Conservation (phyloP, 2,113 vertebrate species). For the Nyctereutes procyonoides region DNA sequence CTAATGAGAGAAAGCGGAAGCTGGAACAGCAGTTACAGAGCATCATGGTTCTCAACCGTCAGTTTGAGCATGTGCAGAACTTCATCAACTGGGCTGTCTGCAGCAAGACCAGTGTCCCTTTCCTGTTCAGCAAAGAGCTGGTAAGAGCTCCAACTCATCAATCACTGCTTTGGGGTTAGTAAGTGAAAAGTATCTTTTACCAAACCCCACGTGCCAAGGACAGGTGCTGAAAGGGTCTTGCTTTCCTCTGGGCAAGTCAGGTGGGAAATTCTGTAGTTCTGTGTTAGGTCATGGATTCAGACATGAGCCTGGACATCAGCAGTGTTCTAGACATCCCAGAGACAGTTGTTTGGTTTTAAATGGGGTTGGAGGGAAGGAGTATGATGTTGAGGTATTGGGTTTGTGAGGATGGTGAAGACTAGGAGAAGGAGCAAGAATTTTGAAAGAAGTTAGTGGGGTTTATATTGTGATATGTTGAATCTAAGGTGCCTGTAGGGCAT, state of each 20-base stretch:
- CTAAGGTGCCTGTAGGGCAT: not conserved
- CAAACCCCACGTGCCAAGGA: not conserved
- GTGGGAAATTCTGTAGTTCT: not conserved
- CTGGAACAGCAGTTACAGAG: conserved; percentile 96
- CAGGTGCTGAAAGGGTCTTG: not conserved
- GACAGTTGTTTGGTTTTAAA: not conserved
- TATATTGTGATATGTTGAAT: not conserved
- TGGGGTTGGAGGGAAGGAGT: conserved; percentile 1
- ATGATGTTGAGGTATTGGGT: not conserved
- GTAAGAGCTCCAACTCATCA: conserved; percentile 85
- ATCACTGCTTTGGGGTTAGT: conserved; percentile 37
- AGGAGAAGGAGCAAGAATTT: not conserved
- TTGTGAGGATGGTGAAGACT: not conserved
- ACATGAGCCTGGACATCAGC: not conserved
- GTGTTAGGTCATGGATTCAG: not conserved
- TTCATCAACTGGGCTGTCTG: conserved; percentile 97
- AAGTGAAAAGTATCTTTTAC: conserved; percentile 34
- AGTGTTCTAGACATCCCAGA: not conserved
- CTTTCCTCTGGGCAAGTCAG: not conserved
- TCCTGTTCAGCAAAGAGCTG: conserved; percentile 98
- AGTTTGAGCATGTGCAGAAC: conserved; percentile 97
- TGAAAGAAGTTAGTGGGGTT: conserved; percentile 3
- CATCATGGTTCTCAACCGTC: conserved; percentile 93
- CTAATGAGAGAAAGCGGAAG: conserved; percentile 92
- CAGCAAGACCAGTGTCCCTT: conserved; percentile 93